phyloP scores from a whole-genome alignment of 2,797 vertebrate genomes.

The Sebastiscus albofasciatus region DNA sequence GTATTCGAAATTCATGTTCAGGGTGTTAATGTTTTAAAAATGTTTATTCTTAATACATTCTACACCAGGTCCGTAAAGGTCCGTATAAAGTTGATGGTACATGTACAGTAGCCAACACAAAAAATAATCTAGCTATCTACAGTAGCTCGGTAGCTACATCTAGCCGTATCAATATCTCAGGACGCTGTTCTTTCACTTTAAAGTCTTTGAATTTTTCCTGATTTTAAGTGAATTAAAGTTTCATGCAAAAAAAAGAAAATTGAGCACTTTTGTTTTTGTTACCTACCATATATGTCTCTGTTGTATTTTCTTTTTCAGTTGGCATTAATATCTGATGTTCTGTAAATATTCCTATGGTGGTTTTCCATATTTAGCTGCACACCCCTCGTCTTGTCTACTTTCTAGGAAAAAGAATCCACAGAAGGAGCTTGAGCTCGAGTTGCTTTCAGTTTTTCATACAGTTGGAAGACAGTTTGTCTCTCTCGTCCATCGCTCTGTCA shows the following conservation, averaged over 20 bases:
- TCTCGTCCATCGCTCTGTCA: slow-evolving; percentile 33
- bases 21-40: slow-evolving; percentile 11
- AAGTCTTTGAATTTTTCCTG: background rate
- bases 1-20: slow-evolving; percentile 6
- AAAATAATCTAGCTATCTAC: background rate
- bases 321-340: background rate
- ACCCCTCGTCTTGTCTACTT: background rate
- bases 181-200: background rate
- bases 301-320: background rate
- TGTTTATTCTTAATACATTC: slow-evolving; percentile 11
- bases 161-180: background rate
- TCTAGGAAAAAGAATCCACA: slow-evolving; percentile 3
- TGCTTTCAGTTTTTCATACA: slow-evolving; percentile 21
- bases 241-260: background rate
- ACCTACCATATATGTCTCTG: background rate
- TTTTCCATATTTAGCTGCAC: slow-evolving; percentile 21
- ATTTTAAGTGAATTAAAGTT: background rate
- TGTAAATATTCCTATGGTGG: background rate
- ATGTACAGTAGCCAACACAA: slow-evolving; percentile 1
- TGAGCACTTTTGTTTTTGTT: background rate
- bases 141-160: background rate
- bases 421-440: background rate
- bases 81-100: slow-evolving; percentile 5
- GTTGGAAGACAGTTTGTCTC: slow-evolving; percentile 17
- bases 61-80: background rate